Evolutionary conservation across 2,797 vertebrate genomes (phyloP).

Genomic region (Dipus sagitta): DNA sequence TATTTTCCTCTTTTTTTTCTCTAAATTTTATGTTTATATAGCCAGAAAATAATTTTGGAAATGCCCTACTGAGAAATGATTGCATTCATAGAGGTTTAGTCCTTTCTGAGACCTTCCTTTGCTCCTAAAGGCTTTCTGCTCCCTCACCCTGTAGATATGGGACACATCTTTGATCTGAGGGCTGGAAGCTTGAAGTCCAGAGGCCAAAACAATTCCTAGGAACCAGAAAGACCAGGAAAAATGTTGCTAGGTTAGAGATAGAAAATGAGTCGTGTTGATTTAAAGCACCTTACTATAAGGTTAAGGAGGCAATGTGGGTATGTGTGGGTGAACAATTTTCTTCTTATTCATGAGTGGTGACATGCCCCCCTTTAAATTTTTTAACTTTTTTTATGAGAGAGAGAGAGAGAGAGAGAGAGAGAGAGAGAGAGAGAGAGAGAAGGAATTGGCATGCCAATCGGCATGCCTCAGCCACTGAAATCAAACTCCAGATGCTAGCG

Average conservation of each 20-base stretch:
- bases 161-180: slow-evolving; percentile 31
- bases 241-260: neutral
- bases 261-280: neutral
- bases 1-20: neutral
- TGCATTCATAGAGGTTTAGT: slow-evolving; percentile 9
- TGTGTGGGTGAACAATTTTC: neutral
- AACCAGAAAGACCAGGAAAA: slow-evolving; percentile 53
- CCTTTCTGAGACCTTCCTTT: neutral
- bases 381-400: too few relatives aligned
- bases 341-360: neutral
- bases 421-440: too few relatives aligned
- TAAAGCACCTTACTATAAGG: neutral
- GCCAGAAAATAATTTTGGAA: slow-evolving; percentile 25
- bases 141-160: neutral
- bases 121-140: neutral
- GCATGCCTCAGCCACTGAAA: too few relatives aligned
- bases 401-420: too few relatives aligned
- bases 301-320: neutral
- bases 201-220: neutral
- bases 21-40: neutral
- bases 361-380: neutral
- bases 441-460: too few relatives aligned
- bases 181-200: neutral
- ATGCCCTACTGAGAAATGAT: neutral
- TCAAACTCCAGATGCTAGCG: too few relatives aligned